These are phyloP conservation scores for Lobophora halterata DNA, from an alignment of 2,888 invertebrate species.

Conservation along the genomic window DNA sequence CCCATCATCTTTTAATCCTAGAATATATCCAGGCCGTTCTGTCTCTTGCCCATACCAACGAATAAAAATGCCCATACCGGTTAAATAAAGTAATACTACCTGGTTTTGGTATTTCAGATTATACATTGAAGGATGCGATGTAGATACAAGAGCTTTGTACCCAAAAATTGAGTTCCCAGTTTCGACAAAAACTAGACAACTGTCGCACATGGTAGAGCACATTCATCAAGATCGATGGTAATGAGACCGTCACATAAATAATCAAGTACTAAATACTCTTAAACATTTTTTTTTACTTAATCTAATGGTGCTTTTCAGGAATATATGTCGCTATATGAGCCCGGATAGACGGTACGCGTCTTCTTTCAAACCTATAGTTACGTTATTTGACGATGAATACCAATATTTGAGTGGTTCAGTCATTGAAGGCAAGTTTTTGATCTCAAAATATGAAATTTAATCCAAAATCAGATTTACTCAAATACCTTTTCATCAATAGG, in stretches of 20 bases:
- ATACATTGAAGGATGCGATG: constrained; percentile 84
- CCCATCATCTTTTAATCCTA: too few relatives aligned
- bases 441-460: too few relatives aligned
- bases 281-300: neutral
- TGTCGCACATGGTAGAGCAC: constrained; percentile 91
- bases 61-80: too few relatives aligned
- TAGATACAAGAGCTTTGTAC: constrained; percentile 85
- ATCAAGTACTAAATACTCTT: neutral
- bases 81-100: too few relatives aligned
- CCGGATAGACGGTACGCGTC: constrained; percentile 9
- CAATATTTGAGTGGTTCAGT: constrained; percentile 46
- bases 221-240: constrained; percentile 87
- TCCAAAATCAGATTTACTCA: too few relatives aligned
- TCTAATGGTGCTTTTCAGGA: constrained; percentile 2
- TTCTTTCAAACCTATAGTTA: constrained; percentile 11
- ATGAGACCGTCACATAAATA: constrained; percentile 8
- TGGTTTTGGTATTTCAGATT: constrained; percentile 73
- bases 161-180: constrained; percentile 89
- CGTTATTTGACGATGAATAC: constrained; percentile 46
- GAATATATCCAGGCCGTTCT: too few relatives aligned
- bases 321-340: neutral
- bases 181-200: constrained; percentile 89
- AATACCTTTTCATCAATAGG: too few relatives aligned
- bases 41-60: too few relatives aligned
- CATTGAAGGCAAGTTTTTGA: constrained; percentile 41